These are phyloP conservation scores for Somateria mollissima DNA, from an alignment of 2,797 vertebrate genomes.

Conservation along the genomic window DNA sequence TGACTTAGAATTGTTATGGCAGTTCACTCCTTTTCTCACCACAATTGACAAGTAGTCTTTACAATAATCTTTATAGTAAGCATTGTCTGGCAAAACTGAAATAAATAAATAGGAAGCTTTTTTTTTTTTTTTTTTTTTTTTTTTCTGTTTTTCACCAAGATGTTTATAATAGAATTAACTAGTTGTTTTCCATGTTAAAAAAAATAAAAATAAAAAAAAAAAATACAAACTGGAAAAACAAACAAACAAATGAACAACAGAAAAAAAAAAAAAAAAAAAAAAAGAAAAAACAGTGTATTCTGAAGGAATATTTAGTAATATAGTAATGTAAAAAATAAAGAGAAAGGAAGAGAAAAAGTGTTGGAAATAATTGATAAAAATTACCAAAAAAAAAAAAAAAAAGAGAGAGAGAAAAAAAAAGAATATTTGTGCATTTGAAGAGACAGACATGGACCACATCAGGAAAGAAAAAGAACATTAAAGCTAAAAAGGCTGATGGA, in stretches of 20 bases:
- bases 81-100: background rate
- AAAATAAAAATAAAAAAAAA: background rate
- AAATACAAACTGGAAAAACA: background rate
- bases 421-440: background rate
- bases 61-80: too few relatives aligned
- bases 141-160: background rate
- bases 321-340: background rate
- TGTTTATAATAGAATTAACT: background rate
- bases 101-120: background rate
- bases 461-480: background rate
- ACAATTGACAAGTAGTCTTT: background rate
- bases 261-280: background rate
- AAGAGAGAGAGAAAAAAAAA: background rate
- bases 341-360: background rate
- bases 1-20: background rate
- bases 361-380: background rate
- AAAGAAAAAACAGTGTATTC: background rate
- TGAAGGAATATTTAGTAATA: background rate
- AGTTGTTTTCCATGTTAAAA: background rate
- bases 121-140: background rate
- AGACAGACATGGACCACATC: background rate
- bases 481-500: background rate
- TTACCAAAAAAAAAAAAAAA: background rate
- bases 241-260: background rate
- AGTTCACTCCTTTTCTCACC: background rate